A percentile compares a stretch with the other conserved stretches of the same genome.
Evolutionary conservation across 1,140 invertebrate species (phyloP).

Genomic region (Nephila pilipes): DNA sequence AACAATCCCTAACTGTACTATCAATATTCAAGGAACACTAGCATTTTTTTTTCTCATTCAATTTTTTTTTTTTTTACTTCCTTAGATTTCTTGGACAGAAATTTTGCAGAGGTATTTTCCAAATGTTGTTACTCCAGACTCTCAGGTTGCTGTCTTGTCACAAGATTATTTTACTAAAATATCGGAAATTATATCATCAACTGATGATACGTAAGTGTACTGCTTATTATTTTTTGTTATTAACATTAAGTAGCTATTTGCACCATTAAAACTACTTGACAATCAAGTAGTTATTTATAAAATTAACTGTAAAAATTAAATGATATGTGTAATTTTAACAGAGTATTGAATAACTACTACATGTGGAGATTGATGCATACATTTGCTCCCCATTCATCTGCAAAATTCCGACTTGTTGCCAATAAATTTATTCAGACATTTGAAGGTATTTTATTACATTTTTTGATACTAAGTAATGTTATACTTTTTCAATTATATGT

Average conservation of each 20-base stretch:
- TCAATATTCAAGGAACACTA: too few relatives aligned
- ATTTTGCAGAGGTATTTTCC: conserved; percentile 84
- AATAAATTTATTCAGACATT: conserved; percentile 83
- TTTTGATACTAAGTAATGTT: too few relatives aligned
- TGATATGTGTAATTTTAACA: conserved; percentile 78
- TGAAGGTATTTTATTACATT: conserved; percentile 81
- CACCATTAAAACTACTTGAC: background rate
- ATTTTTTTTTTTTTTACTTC: conserved; percentile 75
- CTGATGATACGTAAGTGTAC: conserved; percentile 83
- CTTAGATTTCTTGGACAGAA: conserved; percentile 84
- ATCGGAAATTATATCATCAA: conserved; percentile 83
- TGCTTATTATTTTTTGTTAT: too few relatives aligned
- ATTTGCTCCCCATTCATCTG: conserved; percentile 84
- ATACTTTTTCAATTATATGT: too few relatives aligned
- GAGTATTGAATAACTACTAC: conserved; percentile 85
- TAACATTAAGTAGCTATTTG: too few relatives aligned
- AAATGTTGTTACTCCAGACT: conserved; percentile 82
- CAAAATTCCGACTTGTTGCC: conserved; percentile 83
- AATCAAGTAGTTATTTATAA: background rate
- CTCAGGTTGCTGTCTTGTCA: conserved; percentile 83
- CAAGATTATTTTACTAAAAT: conserved; percentile 83
- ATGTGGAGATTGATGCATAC: conserved; percentile 84
- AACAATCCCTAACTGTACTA: too few relatives aligned
- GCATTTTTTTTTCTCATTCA: background rate
- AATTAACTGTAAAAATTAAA: background rate